These are phyloP conservation scores for Grus americana DNA, from an alignment of 2,113 vertebrate species.

Conservation along the genomic window DNA sequence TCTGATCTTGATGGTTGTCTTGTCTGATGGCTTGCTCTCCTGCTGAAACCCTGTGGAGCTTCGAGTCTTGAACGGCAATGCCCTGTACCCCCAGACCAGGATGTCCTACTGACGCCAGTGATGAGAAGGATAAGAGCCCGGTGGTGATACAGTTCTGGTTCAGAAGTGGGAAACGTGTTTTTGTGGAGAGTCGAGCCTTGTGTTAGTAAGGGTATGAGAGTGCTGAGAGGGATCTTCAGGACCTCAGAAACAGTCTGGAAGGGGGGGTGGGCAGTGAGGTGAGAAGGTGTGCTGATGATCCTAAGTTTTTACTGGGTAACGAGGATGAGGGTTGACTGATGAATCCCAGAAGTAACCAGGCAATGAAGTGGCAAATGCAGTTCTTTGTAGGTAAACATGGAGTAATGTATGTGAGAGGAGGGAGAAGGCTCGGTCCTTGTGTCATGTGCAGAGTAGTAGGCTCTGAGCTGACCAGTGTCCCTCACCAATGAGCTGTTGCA, in stretches of 20 bases:
- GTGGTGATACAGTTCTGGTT: neutral
- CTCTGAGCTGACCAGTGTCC: neutral
- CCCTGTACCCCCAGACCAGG: neutral
- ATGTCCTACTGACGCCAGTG: neutral
- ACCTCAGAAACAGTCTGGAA: neutral
- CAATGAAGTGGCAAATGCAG: neutral
- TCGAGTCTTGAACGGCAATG: neutral
- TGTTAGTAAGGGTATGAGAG: neutral
- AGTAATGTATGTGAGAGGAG: neutral
- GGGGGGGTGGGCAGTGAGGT: neutral
- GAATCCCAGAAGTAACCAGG: neutral
- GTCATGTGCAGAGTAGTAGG: neutral
- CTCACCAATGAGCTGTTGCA: neutral
- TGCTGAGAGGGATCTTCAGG: neutral
- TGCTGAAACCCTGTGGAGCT: neutral
- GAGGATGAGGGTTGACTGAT: neutral
- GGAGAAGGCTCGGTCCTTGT: neutral
- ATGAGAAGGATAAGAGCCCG: neutral
- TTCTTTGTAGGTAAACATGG: neutral
- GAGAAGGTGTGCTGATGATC: neutral
- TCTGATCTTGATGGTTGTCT: neutral
- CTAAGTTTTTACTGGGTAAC: neutral
- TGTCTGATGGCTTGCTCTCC: neutral
- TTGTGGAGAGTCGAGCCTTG: neutral
- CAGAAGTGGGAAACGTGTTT: neutral